These are phyloP conservation scores for Lordiphosa collinella DNA, from an alignment of 1,140 invertebrate genomes.

Conservation along the genomic window DNA sequence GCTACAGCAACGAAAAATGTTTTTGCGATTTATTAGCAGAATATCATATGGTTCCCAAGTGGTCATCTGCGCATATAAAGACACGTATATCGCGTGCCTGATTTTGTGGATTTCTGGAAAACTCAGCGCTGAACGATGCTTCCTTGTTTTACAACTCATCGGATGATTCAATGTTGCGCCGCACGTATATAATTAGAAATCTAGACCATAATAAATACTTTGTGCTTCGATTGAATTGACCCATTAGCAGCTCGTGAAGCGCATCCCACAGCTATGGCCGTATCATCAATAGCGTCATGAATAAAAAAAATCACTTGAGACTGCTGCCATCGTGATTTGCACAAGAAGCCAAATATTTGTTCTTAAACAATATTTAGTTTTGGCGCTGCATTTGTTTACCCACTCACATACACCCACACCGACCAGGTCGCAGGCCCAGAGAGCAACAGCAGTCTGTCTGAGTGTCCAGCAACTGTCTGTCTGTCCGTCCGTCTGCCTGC, in stretches of 20 bases:
- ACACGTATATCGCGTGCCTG: too few species aligned
- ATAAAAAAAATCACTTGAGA: slow-evolving; percentile 35
- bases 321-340: slow-evolving; percentile 45
- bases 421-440: not conserved
- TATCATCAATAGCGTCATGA: slow-evolving; percentile 64
- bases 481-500: slow-evolving; percentile 9
- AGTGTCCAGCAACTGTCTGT: slow-evolving; percentile 2
- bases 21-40: slow-evolving; percentile 21
- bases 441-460: slow-evolving; percentile 2
- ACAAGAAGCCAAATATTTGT: slow-evolving; percentile 71
- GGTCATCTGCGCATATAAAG: not conserved
- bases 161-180: slow-evolving; percentile 21
- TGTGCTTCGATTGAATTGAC: slow-evolving; percentile 66
- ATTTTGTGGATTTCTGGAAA: too few species aligned
- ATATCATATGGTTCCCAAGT: slow-evolving; percentile 23
- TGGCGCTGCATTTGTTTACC: slow-evolving; percentile 70
- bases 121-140: not conserved
- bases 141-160: not conserved
- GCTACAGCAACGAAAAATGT: not conserved
- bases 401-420: slow-evolving; percentile 32
- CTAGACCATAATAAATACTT: slow-evolving; percentile 29
- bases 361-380: slow-evolving; percentile 77
- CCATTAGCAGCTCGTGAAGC: slow-evolving; percentile 73
- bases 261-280: slow-evolving; percentile 46
- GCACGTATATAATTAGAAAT: slow-evolving; percentile 7